Base-by-base conservation (phyloP, 2,888 invertebrate genomes). In the Tinea semifulvella region DNA sequence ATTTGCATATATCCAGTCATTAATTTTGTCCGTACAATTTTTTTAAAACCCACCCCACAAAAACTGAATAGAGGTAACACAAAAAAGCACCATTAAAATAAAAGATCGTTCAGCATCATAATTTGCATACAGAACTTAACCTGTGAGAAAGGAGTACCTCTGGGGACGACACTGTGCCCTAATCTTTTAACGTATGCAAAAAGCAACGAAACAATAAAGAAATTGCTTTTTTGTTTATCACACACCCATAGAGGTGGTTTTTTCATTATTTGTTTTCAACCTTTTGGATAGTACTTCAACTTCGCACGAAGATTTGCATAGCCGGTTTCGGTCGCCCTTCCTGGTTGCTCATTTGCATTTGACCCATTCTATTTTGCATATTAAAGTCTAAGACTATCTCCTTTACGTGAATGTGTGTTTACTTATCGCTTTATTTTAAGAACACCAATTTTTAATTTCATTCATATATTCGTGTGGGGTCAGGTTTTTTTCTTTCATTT, bases 241-340 rank as follows among this genome's bases (percentile, higher is more conserved):
- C 66, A 67, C 68, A 64, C 62, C 60, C 65, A 75, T 74, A 74
- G 67, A 68, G 63, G 62, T 67, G 68, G 68, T 70, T 73, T 80
- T 76, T 74, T 69, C 55, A 59, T 28, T 71, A 67, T 70, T 71
- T 75, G 73, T 76, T 79, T 75, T 66, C 61, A 66, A 59, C 68
- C 25, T 20, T 45, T 19, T 18, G 13, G 19, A 40, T 13, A 26
- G 39, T 28, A 45, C 45, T 40, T 18, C 11, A 63, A 66, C 74
- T 75, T 77, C 79, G 74, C 79, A 79, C 79, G 76, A 60, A 63
- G 70, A 74, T 80, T 80, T 79, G 67, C 80, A 80, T 79, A 75
- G 67, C 80, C 66, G 60, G 80, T 79, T 71, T 56, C 51, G 58
- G 59, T 58, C 63, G 56, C 68, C 70, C 70, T 62, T 62, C 53